Percentiles rank a stretch among this genome's conserved stretches.
Conservation (phyloP, 2,113 vertebrate species). For the Lichenostomus cassidix region DNA sequence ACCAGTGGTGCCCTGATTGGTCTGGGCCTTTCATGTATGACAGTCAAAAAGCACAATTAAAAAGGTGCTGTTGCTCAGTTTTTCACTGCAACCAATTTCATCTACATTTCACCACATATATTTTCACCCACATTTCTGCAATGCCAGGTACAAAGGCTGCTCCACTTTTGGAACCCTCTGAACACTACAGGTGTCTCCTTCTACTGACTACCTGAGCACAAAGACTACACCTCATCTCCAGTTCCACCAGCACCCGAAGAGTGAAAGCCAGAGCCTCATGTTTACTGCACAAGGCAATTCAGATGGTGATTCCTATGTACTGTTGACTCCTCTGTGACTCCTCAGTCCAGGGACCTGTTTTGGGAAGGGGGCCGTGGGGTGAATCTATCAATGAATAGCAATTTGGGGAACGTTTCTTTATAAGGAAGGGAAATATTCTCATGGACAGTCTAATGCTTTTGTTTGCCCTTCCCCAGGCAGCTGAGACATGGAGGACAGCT, state of each 20-base stretch:
- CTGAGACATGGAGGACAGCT: neutral
- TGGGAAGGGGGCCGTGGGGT: neutral
- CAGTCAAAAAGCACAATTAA: neutral
- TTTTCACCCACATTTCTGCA: neutral
- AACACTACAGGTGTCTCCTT: neutral
- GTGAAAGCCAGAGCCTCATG: neutral
- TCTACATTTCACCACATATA: neutral
- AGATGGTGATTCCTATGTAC: neutral
- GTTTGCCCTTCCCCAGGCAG: neutral
- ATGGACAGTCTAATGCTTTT: neutral
- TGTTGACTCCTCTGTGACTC: neutral
- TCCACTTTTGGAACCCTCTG: neutral
- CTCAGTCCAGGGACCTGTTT: fast-evolving
- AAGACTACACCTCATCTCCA: neutral
- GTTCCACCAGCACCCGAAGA: neutral
- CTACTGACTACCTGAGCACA: neutral
- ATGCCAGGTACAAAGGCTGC: neutral
- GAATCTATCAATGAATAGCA: neutral
- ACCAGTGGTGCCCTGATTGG: neutral
- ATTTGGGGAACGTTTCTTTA: neutral
- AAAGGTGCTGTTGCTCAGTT: neutral
- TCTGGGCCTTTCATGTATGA: neutral
- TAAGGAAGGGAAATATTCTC: neutral
- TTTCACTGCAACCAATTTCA: neutral
- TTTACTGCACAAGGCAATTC: neutral